Base-by-base conservation (phyloP, 2,888 invertebrate genomes). In the Poecilobothrus nobilitatus region DNA sequence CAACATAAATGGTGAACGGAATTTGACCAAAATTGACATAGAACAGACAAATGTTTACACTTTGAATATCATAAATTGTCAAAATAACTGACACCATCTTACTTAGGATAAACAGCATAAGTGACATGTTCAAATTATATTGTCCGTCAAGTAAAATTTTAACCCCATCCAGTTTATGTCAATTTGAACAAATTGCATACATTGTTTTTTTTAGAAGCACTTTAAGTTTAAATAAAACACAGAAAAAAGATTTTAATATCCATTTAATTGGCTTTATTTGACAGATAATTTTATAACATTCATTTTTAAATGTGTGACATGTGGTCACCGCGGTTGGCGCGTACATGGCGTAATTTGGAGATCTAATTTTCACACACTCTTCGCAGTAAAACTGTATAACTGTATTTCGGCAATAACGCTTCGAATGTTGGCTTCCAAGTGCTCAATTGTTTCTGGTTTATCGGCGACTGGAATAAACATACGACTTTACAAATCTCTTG, bases 351-450 rank as follows among this genome's bases (percentile, higher is more conserved):
- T 21, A 53, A 66, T 66, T 22, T 44, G 61, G 66, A 66, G 12
- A 9, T 66, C 53, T 33, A 61, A 66, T 66, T 66, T 66, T 27
- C 53, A 66, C 9, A 22, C 33, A 66, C 34, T 34, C 61, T 66
- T 53, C 33, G 27, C 53, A 61, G 27, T 20, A 27, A 66, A 61
- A 7, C 22, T n/a, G n/a, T n/a, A n/a, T n/a, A n/a, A n/a, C n/a
- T n/a, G n/a, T n/a, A n/a, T n/a, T n/a, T n/a, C 61, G 61, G 61
- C n/a, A 66, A 66, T 61, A 66, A 66, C 61, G n/a, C 62, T 20
- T 15, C 61, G 33, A 66, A 66, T 66, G n/a, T 53, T 66, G 66
- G 15, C 61, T 62, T 66, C 61, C 66, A 66, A 61, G 66, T 66
- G 62, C 15, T 44, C 22, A 61, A 61, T 66, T 18, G 12, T 66